phyloP scores from a whole-genome alignment of 1,140 invertebrate species.

The Parasteatoda tepidariorum region DNA sequence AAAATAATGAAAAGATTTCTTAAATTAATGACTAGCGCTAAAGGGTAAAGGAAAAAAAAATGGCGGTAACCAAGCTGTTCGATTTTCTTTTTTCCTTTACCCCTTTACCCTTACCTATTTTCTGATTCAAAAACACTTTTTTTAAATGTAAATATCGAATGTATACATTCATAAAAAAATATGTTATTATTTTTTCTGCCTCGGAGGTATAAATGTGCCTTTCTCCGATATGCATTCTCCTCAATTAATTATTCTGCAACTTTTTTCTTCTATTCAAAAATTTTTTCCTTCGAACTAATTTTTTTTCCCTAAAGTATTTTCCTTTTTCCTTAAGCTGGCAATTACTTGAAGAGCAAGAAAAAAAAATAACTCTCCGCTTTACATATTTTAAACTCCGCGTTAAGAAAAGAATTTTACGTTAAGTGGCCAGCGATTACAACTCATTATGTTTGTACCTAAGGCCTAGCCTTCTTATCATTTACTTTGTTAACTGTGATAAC shows the following conservation, averaged over 20 bases:
- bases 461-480: conserved; percentile 41
- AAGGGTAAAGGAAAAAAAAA: conserved; percentile 22
- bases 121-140: conserved; percentile 28
- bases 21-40: conserved; percentile 45
- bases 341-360: conserved; percentile 34
- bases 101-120: no score
- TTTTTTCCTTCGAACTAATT: not conserved
- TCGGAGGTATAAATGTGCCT: conserved; percentile 44
- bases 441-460: conserved; percentile 56
- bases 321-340: conserved; percentile 53
- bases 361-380: conserved; percentile 35
- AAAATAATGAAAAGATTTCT: conserved; percentile 2
- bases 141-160: conserved; percentile 43
- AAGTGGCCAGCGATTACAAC: conserved; percentile 56
- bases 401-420: conserved; percentile 56
- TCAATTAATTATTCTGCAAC: conserved; percentile 50
- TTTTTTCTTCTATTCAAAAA: conserved; percentile 12
- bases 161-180: conserved; percentile 27
- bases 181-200: conserved; percentile 39
- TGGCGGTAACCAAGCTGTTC: conserved; percentile 33
- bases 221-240: conserved; percentile 50
- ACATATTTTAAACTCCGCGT: conserved; percentile 55
- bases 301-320: conserved; percentile 25
- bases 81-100: not conserved
- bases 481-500: conserved; percentile 55